Evolutionary conservation across 2,113 vertebrate species (phyloP), one percentile per base, ranked within the genome.

Genomic region (Nycticryphes semicollaris): DNA sequence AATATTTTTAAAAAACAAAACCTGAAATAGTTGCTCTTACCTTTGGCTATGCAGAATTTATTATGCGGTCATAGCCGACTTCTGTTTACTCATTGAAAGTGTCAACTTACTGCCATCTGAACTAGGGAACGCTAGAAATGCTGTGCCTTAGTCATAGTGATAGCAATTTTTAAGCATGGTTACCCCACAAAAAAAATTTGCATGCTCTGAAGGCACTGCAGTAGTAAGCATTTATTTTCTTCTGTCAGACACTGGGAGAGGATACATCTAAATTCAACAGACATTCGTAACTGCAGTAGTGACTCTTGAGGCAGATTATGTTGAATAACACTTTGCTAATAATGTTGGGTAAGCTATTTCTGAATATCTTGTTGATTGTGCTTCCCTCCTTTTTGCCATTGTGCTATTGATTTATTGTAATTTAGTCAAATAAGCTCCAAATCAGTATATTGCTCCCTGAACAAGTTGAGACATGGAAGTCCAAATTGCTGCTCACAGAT

Each of bases 401-500:
- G 24, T 93, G 56, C 45, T 72, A n/a, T 59, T 92, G 66, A 79
- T 84, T 87, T 91, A 95, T 69, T 59, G 56, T 68, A 53, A 54
- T 87, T 84, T 70, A 93, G n/a, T 93, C 74, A 95, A 93, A 67
- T 91, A 73, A 54, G 23, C 77, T 96, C 47, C 41, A 81, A 74
- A 84, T 89, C 48, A 91, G 51, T n/a, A 25, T 70, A 27, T 33
- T 88, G 59, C 48, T 95, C 8, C 66, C 69, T 86, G 63, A 84
- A 47, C 84, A 93, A 85, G 90, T 50, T 90, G 54, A 72, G 53
- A 69, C 77, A 67, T 3, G 16, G 63, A 90, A 97, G 68, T 90
- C 77, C 4, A 0, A 83, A 73, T 70, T 24, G 5, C 28, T 66
- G 60, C 77, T 90, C 54, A 14, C 53, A 33, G 41, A 89, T 92